Conservation (phyloP, 2,888 invertebrate species). For the Lomographa bimaculata region DNA sequence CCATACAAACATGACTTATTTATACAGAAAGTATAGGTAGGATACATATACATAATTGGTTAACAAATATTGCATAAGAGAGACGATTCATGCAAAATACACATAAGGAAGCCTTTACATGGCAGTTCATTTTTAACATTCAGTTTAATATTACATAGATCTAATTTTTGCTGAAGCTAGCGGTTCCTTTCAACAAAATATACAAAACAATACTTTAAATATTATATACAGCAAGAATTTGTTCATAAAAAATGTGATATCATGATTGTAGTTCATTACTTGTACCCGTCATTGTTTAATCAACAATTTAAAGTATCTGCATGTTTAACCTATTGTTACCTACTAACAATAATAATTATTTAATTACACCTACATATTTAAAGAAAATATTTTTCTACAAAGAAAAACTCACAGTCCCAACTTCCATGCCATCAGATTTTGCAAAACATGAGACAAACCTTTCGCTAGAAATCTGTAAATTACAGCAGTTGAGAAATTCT, state of each 20-base stretch:
- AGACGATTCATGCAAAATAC: slow-evolving; percentile 3
- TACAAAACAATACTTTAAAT: not conserved
- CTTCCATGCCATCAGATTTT: not conserved
- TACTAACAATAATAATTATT: slow-evolving; percentile 31
- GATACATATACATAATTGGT: too few species aligned
- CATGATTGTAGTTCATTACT: not conserved
- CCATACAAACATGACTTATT: not conserved
- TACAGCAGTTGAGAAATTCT: too few species aligned
- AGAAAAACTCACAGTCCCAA: slow-evolving; percentile 1
- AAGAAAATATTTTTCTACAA: slow-evolving; percentile 26
- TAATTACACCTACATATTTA: slow-evolving; percentile 27
- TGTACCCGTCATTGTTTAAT: slow-evolving; percentile 1
- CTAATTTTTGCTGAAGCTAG: too few species aligned
- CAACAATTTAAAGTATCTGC: slow-evolving; percentile 25
- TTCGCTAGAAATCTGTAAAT: too few species aligned
- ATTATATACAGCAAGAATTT: slow-evolving; percentile 3
- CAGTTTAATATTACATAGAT: too few species aligned
- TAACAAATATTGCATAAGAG: not conserved
- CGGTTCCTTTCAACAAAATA: too few species aligned
- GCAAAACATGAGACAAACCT: too few species aligned
- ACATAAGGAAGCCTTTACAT: not conserved
- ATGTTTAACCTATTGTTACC: slow-evolving; percentile 27
- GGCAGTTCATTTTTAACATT: slow-evolving; percentile 2
- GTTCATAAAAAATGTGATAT: slow-evolving; percentile 6
- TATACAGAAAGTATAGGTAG: too few species aligned